Base-by-base conservation (phyloP, 2,888 invertebrate genomes). In the Malthinus seriepunctatus region DNA sequence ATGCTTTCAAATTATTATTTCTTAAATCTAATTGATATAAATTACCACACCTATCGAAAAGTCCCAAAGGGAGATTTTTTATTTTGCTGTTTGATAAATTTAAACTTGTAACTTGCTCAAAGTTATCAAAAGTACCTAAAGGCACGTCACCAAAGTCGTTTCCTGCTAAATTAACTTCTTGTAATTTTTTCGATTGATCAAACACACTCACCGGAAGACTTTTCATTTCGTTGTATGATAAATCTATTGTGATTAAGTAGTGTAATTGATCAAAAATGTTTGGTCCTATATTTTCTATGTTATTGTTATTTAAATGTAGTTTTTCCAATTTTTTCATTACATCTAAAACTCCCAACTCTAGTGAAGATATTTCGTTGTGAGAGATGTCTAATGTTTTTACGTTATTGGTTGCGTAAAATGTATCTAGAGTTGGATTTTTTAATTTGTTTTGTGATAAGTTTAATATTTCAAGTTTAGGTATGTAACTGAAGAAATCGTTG, bases 261-360 rank as follows among this genome's bases (percentile, higher is more conserved):
- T 46, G 39, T 33, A 63, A 52, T 38, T 62, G 50, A 58, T 70
- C 70, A 31, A 70, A 67, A 23, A 65, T 37, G 8, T 68, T 69
- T 7, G 64, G 32, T 42, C 53, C 32, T 7, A 70, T 44, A 9
- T 14, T 12, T 9, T 44, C 31, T 33, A 70, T 39, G 7, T 48
- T 53, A 46, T 70, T 70, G 32, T 67, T 37, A 47, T 57, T 61
- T 35, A 69, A 55, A 52, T 59, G 55, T 33, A 69, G 56, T 31
- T 48, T 39, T 50, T 51, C 49, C 33, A 69, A 46, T 23, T 58
- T 56, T 48, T 42, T 51, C 44, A 65, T 49, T 35, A 60, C 54
- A 44, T 67, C 68, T 32, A 69, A 52, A 7, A 64, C 57, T 8
- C 68, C 69, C 11, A 66, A 23, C 44, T 62, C 51, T 10, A 69